phyloP scores from a whole-genome alignment of 2,888 invertebrate genomes.

The Oxycera nigricornis region DNA sequence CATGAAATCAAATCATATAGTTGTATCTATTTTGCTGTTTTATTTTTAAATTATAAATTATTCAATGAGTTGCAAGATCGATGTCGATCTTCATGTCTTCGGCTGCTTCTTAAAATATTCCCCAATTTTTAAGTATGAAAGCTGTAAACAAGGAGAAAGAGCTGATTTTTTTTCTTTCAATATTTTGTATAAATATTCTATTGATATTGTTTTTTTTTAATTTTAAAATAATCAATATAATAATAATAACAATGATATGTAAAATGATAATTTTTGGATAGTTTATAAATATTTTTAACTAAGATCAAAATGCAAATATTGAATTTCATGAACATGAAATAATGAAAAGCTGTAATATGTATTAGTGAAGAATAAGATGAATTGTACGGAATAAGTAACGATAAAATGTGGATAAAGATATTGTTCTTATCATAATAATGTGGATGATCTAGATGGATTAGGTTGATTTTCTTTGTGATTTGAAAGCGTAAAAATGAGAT shows the following conservation, averaged over 20 bases:
- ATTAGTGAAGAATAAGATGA: slow-evolving; percentile 19
- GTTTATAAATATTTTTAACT: slow-evolving; percentile 22
- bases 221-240: slow-evolving; percentile 14
- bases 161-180: neutral
- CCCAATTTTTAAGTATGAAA: slow-evolving; percentile 14
- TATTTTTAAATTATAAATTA: slow-evolving; percentile 1
- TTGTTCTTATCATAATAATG: neutral
- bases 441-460: neutral
- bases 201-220: slow-evolving; percentile 25
- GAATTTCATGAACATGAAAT: neutral
- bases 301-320: slow-evolving; percentile 14
- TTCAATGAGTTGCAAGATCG: neutral
- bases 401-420: slow-evolving; percentile 21
- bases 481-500: too few relatives aligned
- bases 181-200: slow-evolving; percentile 19
- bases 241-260: slow-evolving; percentile 27
- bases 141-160: neutral
- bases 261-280: slow-evolving; percentile 29
- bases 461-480: neutral
- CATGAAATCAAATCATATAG: slow-evolving; percentile 1
- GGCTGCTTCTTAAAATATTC: slow-evolving; percentile 11
- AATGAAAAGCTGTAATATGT: slow-evolving; percentile 25
- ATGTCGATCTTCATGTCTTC: too few relatives aligned
- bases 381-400: neutral
- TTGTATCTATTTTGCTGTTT: neutral